Conservation (phyloP, 35 echinoderm and acorn worm genomes). For the Apostichopus japonicus region DNA sequence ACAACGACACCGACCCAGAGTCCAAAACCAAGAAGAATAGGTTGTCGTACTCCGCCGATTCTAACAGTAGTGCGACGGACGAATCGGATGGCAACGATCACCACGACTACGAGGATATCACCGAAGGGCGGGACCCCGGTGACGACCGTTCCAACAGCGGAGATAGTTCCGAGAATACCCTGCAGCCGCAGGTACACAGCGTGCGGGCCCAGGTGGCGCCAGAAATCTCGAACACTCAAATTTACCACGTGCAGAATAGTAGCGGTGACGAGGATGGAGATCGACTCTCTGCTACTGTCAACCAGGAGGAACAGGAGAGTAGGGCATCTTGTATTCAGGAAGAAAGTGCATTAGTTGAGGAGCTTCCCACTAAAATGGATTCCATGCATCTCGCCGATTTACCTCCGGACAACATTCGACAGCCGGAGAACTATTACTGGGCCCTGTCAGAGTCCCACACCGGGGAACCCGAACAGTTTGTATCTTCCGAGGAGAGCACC, state of each 20-base stretch:
- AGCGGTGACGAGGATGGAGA: background rate
- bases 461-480: background rate
- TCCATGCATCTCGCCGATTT: slow-evolving; percentile 6
- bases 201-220: slow-evolving; percentile 3
- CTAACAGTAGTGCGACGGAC: slow-evolving; percentile 57
- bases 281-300: background rate
- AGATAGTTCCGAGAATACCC: slow-evolving; percentile 48
- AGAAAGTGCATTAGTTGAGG: slow-evolving; percentile 33
- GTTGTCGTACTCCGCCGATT: slow-evolving; percentile 32
- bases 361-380: slow-evolving; percentile 11
- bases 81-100: slow-evolving; percentile 12
- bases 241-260: slow-evolving; percentile 2
- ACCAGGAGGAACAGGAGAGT: background rate
- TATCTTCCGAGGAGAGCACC: background rate
- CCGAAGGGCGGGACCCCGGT: background rate
- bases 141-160: slow-evolving; percentile 15
- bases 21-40: background rate
- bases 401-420: background rate
- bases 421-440: slow-evolving; percentile 7
- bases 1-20: slow-evolving; percentile 25
- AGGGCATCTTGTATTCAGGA: slow-evolving; percentile 58
- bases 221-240: background rate
- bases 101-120: slow-evolving; percentile 39
- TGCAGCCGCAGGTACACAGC: background rate
- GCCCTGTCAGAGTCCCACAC: slow-evolving; percentile 15